Evolutionary conservation across 1,140 invertebrate genomes (phyloP).

Genomic region (Mya arenaria): DNA sequence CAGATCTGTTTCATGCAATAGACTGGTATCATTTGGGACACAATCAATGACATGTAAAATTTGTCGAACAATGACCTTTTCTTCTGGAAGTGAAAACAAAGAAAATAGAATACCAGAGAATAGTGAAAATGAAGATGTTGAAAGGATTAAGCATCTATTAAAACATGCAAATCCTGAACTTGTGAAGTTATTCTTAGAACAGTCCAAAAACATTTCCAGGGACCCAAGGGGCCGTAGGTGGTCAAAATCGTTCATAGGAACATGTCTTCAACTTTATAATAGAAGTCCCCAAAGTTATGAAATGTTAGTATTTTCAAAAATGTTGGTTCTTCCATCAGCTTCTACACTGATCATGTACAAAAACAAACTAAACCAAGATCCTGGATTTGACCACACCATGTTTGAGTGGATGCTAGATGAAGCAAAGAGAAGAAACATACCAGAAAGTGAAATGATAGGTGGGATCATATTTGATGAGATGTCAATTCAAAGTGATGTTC

Average conservation of each 20-base stretch:
- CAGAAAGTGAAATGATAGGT: constrained; percentile 1
- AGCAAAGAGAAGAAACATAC: constrained; percentile 6
- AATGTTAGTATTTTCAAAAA: not conserved
- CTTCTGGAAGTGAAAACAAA: not conserved
- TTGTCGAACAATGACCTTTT: constrained; percentile 14
- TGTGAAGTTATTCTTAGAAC: not conserved
- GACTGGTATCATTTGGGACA: not conserved
- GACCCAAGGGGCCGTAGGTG: not conserved
- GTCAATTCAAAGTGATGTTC: constrained; percentile 15
- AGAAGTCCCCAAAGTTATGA: not conserved
- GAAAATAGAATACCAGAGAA: not conserved
- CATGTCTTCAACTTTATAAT: constrained; percentile 3
- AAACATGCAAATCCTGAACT: not conserved
- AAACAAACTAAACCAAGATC: constrained; percentile 20
- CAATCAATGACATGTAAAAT: not conserved
- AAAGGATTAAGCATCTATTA: not conserved
- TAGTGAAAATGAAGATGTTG: not conserved
- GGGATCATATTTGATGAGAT: constrained; percentile 24
- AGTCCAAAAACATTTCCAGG: not conserved
- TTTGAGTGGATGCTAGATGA: constrained; percentile 25
- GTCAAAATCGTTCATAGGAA: not conserved
- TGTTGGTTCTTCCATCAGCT: constrained; percentile 1
- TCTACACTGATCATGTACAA: not conserved
- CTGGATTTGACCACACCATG: constrained; percentile 6
- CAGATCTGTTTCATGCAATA: not conserved